A percentile compares a stretch with the other conserved stretches of the same genome.
Conservation (phyloP, 2,113 vertebrate species). For the Actenoides hombroni region DNA sequence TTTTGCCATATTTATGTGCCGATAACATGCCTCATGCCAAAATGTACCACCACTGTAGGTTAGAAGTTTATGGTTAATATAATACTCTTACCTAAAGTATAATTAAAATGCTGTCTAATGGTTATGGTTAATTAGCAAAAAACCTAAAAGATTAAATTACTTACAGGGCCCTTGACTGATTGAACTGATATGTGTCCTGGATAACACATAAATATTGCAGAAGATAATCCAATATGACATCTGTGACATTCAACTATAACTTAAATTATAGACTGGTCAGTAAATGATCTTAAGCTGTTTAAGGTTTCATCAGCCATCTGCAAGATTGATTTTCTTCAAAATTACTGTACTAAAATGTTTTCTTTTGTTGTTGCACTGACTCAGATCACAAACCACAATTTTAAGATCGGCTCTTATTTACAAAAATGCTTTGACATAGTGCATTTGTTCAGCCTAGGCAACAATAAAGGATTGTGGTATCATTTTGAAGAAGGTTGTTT, state of each 20-base stretch:
- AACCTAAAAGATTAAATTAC: constrained; percentile 41
- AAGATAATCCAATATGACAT: constrained; percentile 73
- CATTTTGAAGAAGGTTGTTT: constrained; percentile 83
- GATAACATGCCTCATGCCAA: neutral
- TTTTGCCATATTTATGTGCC: neutral
- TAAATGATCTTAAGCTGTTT: constrained; percentile 81
- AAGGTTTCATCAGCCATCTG: constrained; percentile 77
- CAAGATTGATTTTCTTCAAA: constrained; percentile 79
- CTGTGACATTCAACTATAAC: constrained; percentile 71
- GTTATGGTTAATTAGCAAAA: constrained; percentile 47
- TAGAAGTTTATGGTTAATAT: constrained; percentile 21
- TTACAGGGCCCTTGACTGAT: constrained; percentile 41
- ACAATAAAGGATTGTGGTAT: constrained; percentile 81
- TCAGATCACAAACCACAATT: constrained; percentile 82
- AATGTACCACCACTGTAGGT: neutral
- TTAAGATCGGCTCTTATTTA: constrained; percentile 83
- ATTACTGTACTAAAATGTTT: constrained; percentile 83
- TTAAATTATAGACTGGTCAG: constrained; percentile 76
- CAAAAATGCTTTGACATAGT: constrained; percentile 83
- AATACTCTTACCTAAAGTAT: constrained; percentile 40
- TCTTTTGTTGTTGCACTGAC: constrained; percentile 79
- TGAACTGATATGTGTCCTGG: constrained; percentile 57
- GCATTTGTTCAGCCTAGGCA: constrained; percentile 80
- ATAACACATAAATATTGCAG: constrained; percentile 68
- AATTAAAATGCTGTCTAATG: constrained; percentile 44